Percentiles rank a stretch among this genome's conserved stretches.
Conservation (phyloP, 2,113 vertebrate genomes). For the Sebastes fasciatus region DNA sequence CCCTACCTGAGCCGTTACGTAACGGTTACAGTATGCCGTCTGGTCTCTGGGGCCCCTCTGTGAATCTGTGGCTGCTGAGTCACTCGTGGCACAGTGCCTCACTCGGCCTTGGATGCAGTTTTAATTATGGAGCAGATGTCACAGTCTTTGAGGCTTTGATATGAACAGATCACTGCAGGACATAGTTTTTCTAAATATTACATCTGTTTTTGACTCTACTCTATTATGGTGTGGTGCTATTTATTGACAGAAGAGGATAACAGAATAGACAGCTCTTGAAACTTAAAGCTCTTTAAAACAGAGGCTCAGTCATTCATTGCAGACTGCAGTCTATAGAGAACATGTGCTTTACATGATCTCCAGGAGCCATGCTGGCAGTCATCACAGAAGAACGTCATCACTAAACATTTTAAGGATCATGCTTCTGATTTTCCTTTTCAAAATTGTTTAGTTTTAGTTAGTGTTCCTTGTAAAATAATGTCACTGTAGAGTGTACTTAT, state of each 20-base stretch:
- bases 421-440: not conserved
- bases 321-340: conserved; percentile 3
- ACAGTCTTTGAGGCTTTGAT: conserved; percentile 19
- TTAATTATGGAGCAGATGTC: conserved; percentile 43
- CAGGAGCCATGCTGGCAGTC: conserved; percentile 6
- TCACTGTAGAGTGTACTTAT: not conserved
- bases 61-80: conserved; percentile 55
- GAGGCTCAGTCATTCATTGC: conserved; percentile 38
- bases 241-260: not conserved
- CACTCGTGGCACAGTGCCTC: conserved; percentile 32
- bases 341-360: conserved; percentile 24
- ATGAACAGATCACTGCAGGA: not conserved
- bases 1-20: conserved; percentile 46
- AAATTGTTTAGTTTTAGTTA: not conserved
- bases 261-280: conserved; percentile 19
- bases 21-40: conserved; percentile 45
- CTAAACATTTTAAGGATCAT: not conserved
- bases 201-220: not conserved
- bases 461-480: not conserved
- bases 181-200: not conserved
- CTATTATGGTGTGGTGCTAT: not conserved
- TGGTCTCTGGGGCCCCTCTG: conserved; percentile 29
- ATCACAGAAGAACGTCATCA: not conserved
- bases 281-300: conserved; percentile 38
- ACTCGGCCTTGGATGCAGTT: conserved; percentile 18